Evolutionary conservation across 1,140 invertebrate species (phyloP).

Genomic region (Psix sp.): DNA sequence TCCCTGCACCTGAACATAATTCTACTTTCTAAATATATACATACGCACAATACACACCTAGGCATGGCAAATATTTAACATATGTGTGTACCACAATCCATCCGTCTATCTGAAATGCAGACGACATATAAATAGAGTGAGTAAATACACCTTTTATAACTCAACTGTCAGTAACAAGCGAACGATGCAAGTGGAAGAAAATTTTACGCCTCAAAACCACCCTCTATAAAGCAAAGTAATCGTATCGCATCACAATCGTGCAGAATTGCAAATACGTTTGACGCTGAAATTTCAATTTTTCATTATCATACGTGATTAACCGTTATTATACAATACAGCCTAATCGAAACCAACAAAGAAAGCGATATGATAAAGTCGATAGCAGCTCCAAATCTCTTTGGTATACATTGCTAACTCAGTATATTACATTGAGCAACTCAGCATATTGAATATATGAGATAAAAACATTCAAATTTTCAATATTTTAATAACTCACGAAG

Average conservation of each 20-base stretch:
- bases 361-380: slow-evolving; percentile 11
- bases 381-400: no score
- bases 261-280: slow-evolving; percentile 3
- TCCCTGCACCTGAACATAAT: neutral
- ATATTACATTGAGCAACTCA: no score
- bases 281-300: slow-evolving; percentile 27
- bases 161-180: slow-evolving; percentile 36
- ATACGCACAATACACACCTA: neutral
- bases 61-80: slow-evolving; percentile 1
- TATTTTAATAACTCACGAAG: no score
- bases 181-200: slow-evolving; percentile 31
- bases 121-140: slow-evolving; percentile 36
- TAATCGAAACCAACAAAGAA: slow-evolving; percentile 41
- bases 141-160: slow-evolving; percentile 39
- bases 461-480: no score
- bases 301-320: slow-evolving; percentile 50
- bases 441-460: no score
- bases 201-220: slow-evolving; percentile 8
- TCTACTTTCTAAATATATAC: neutral
- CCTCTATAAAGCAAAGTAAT: slow-evolving; percentile 11
- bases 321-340: slow-evolving; percentile 23
- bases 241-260: neutral
- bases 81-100: neutral
- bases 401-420: no score
- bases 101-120: slow-evolving; percentile 28